Conservation (phyloP, 2,888 invertebrate genomes). For the Mamestra brassicae region DNA sequence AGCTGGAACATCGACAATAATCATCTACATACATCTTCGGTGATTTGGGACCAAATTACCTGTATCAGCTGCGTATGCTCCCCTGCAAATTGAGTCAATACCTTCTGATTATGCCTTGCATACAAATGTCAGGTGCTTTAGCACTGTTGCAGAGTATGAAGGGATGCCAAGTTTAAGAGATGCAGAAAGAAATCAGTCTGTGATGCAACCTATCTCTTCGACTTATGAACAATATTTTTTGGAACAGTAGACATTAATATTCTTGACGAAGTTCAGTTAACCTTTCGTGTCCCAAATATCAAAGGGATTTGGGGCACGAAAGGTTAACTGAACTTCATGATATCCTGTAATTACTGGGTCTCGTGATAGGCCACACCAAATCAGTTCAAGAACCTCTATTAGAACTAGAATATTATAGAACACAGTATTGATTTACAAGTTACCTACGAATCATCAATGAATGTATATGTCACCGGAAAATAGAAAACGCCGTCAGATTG, state of each 20-base stretch:
- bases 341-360: background rate
- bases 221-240: background rate
- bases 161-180: conserved; percentile 17
- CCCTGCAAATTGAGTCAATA: conserved; percentile 31
- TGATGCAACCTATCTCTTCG: background rate
- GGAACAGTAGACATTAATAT: background rate
- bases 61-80: conserved; percentile 12
- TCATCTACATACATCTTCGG: conserved; percentile 1
- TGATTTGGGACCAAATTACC: conserved; percentile 14
- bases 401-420: conserved; percentile 19
- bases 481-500: no score
- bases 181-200: background rate
- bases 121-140: conserved; percentile 36
- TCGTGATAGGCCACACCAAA: conserved; percentile 45
- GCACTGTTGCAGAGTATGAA: conserved; percentile 9
- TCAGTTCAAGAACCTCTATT: background rate
- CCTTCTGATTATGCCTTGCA: background rate
- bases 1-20: conserved; percentile 1
- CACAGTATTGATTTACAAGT: conserved; percentile 21
- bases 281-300: no score
- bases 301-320: background rate
- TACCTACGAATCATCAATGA: background rate
- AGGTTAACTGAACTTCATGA: background rate
- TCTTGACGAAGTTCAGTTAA: no score
- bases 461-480: background rate